Conservation (phyloP, 2,888 invertebrate genomes). For the Drosophila lacicola region DNA sequence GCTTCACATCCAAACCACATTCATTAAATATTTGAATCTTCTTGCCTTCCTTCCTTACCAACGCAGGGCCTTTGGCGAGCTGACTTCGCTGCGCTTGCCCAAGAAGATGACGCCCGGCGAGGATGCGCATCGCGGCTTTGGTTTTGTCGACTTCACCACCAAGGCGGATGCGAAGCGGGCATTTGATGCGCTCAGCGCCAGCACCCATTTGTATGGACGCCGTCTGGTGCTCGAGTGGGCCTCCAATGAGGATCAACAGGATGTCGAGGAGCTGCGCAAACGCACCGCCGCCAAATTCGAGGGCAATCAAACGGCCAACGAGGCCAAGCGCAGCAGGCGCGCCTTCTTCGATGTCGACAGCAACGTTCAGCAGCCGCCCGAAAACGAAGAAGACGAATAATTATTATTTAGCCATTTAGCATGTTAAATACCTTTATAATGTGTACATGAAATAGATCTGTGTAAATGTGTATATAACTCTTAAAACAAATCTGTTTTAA, state of each 20-base stretch:
- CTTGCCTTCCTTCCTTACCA: too few relatives aligned
- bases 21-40: too few relatives aligned
- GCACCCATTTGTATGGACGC: slow-evolving; percentile 98
- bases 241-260: slow-evolving; percentile 88
- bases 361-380: slow-evolving; percentile 42
- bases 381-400: slow-evolving; percentile 55
- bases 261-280: slow-evolving; percentile 93
- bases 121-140: slow-evolving; percentile 95
- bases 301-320: slow-evolving; percentile 58
- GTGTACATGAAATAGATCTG: slow-evolving; percentile 17
- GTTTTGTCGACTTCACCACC: slow-evolving; percentile 96
- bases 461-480: slow-evolving; percentile 19
- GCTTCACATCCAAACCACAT: background rate
- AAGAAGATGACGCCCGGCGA: slow-evolving; percentile 92
- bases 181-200: slow-evolving; percentile 96
- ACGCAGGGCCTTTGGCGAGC: slow-evolving; percentile 94
- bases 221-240: slow-evolving; percentile 97
- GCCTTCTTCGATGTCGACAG: slow-evolving; percentile 84
- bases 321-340: slow-evolving; percentile 84
- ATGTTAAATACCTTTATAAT: background rate
- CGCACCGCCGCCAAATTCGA: slow-evolving; percentile 91
- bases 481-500: background rate
- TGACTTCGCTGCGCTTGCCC: slow-evolving; percentile 95
- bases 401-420: background rate
- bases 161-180: slow-evolving; percentile 97